Base-by-base conservation (phyloP, 2,797 vertebrate genomes). In the Buceros bicornis region DNA sequence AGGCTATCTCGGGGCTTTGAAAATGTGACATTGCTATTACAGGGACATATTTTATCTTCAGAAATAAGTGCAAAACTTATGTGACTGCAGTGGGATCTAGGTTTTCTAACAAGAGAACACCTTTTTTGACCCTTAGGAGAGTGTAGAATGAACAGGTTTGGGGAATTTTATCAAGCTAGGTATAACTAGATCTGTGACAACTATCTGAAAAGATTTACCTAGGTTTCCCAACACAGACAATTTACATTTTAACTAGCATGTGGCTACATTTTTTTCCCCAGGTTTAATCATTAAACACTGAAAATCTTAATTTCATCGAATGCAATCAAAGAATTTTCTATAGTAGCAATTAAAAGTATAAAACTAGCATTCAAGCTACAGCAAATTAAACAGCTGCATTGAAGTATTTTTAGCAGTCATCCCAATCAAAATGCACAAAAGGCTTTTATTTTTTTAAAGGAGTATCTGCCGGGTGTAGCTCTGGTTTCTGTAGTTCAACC, bases 301-400 rank as follows among this genome's bases (percentile, higher is more conserved):
- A 95, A 98, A 97, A 97, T 96, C 93, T 96, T 98, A 98, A 98
- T 98, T 97, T 97, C 96, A 97, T 98, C 97, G 95, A 97, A 94
- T 95, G 96, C 94, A 98, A 98, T 98, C 97, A 98, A 97, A 97
- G 87, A 97, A 97, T 97, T 96, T 96, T 96, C 94, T 94, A 47
- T 87, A 95, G 94, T 89, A 96, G 95, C 95, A 98, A 97, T 97
- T 98, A 98, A 97, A 97, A 97, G 78, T 91, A 92, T 79, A 96
- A 97, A 97, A 95, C 95, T 73, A 77, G 91, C 97, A 95, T 97
- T 96, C 1, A 16, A 96, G 82, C 97, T 96, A 94, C 77, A 95
- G 91, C 92, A 95, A 97, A 97, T 97, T 95, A 94, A 98, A 92
- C 93, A 98, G 96, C 97, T 98, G 97, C 95, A 96, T 62, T 61